Conservation (phyloP, 2,888 invertebrate genomes). For the Papilio gigon region DNA sequence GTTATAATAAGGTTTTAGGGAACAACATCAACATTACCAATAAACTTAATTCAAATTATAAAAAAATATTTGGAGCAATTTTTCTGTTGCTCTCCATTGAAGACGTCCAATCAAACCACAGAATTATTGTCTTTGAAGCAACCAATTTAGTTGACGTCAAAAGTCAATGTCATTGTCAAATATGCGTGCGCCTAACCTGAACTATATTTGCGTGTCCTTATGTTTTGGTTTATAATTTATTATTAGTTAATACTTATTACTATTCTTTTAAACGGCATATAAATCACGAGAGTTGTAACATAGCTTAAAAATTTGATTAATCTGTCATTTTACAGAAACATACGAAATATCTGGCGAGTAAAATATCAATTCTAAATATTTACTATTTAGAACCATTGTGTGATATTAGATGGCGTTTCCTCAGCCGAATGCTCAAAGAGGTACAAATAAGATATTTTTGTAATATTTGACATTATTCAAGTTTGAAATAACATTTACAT, state of each 20-base stretch:
- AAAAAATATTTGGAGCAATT: too few species aligned
- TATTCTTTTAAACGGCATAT: neutral
- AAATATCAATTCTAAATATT: neutral
- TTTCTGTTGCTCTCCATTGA: too few species aligned
- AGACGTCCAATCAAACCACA: too few species aligned
- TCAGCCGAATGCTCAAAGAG: constrained; percentile 90
- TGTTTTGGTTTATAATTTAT: constrained; percentile 1
- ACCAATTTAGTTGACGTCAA: neutral
- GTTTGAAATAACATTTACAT: too few species aligned
- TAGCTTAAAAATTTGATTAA: neutral
- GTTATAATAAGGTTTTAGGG: too few species aligned
- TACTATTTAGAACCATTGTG: constrained; percentile 14
- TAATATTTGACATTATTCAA: too few species aligned
- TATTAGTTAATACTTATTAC: neutral
- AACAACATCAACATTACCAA: too few species aligned
- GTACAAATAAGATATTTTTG: constrained; percentile 66
- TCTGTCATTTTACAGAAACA: neutral
- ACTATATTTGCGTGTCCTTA: neutral
- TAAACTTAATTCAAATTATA: too few species aligned
- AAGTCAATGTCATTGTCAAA: neutral
- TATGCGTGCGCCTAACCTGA: neutral
- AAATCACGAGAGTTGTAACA: neutral
- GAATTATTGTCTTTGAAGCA: too few species aligned
- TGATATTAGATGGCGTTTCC: constrained; percentile 88
- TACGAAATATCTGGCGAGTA: neutral